These are phyloP conservation scores for Lingula anatina DNA, from an alignment of 2,888 invertebrate genomes.

Conservation along the genomic window DNA sequence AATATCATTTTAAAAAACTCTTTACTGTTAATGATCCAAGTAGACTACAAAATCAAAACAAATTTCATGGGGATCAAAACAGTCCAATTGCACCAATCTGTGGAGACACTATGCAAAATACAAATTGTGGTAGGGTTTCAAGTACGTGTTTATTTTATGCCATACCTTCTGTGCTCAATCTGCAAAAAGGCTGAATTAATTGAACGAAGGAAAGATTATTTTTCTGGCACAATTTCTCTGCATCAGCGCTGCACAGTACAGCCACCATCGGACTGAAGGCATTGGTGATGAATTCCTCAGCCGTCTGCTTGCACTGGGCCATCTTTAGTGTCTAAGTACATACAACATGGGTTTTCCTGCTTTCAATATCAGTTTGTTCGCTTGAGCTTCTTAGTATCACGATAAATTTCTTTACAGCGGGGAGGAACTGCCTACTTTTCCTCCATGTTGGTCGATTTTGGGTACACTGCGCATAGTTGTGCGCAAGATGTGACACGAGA, in stretches of 20 bases:
- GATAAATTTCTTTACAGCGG: too few species aligned
- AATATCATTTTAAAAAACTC: too few species aligned
- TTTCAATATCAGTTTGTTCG: too few species aligned
- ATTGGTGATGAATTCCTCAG: constrained; percentile 75
- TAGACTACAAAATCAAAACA: not conserved
- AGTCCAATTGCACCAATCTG: not conserved
- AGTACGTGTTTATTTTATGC: not conserved
- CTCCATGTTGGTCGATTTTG: too few species aligned
- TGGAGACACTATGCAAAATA: not conserved
- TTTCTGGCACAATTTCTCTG: constrained; percentile 78
- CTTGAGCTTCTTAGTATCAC: too few species aligned
- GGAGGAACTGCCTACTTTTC: too few species aligned
- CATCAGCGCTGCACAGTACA: constrained; percentile 75
- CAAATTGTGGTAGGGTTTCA: not conserved
- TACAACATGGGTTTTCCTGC: not conserved
- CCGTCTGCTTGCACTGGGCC: constrained; percentile 54
- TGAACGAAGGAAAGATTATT: constrained; percentile 88
- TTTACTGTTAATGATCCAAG: not conserved
- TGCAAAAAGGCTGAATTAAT: constrained; percentile 83
- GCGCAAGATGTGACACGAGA: too few species aligned
- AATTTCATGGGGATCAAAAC: not conserved
- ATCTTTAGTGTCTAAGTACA: constrained; percentile 21
- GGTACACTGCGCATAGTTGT: too few species aligned
- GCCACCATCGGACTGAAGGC: constrained; percentile 87
- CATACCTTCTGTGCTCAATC: constrained; percentile 63